These are phyloP conservation scores for Rhynchonycteris naso DNA, from an alignment of 2,797 vertebrate species.

Conservation along the genomic window DNA sequence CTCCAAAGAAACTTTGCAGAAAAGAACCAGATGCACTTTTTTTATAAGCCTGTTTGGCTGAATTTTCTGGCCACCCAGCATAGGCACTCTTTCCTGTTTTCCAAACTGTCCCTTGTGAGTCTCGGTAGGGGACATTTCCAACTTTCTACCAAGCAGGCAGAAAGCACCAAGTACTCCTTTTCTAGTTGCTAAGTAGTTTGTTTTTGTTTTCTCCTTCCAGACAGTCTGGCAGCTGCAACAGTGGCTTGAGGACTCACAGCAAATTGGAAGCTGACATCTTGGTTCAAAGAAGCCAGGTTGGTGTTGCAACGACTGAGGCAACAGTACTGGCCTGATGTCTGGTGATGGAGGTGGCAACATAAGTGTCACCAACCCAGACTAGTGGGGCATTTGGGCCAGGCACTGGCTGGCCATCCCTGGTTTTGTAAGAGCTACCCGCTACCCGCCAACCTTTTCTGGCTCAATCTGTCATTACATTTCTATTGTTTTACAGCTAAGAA, in stretches of 20 bases:
- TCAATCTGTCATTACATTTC: neutral
- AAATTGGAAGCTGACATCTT: neutral
- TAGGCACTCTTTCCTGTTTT: neutral
- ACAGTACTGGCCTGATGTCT: neutral
- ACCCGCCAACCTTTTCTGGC: neutral
- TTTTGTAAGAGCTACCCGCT: neutral
- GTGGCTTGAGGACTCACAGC: slow-evolving; percentile 12
- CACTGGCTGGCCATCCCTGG: neutral
- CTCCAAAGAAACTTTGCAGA: neutral
- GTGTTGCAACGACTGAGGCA: neutral
- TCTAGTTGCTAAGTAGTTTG: neutral
- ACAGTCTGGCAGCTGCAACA: neutral
- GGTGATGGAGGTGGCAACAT: neutral
- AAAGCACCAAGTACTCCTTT: neutral
- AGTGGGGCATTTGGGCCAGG: neutral
- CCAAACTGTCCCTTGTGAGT: neutral
- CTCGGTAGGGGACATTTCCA: neutral
- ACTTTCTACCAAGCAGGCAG: neutral
- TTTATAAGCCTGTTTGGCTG: neutral
- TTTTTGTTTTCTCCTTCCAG: neutral
- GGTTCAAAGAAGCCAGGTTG: slow-evolving; percentile 26
- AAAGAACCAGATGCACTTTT: neutral
- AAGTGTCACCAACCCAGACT: neutral
- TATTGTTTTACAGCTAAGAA: slow-evolving; percentile 28
- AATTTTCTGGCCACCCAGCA: neutral